Evolutionary conservation across 2,113 vertebrate species (phyloP).

Genomic region (Cephalopterus ornatus): DNA sequence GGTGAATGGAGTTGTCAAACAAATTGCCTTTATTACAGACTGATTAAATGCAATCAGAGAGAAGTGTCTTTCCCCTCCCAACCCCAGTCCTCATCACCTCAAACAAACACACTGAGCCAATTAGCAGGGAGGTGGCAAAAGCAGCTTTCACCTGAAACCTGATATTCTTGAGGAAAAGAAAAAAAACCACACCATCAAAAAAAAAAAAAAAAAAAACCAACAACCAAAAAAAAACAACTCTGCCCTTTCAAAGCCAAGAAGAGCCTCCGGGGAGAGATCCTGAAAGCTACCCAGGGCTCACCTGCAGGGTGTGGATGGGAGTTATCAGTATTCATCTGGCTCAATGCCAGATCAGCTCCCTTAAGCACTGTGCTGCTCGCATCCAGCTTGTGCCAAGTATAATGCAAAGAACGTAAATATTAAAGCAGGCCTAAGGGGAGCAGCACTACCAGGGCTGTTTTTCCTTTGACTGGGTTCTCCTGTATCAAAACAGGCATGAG

Average conservation of each 20-base stretch:
- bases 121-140: slow-evolving; percentile 64
- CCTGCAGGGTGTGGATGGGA: slow-evolving; percentile 16
- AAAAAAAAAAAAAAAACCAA: neutral
- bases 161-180: neutral
- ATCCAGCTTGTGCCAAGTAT: slow-evolving; percentile 1
- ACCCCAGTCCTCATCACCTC: slow-evolving; percentile 14
- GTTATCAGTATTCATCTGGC: neutral
- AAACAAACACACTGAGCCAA: slow-evolving; percentile 62
- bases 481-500: neutral
- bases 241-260: neutral
- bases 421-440: neutral
- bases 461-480: neutral
- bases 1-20: slow-evolving; percentile 63
- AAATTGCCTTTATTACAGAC: slow-evolving; percentile 66
- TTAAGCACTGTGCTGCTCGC: neutral
- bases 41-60: slow-evolving; percentile 56
- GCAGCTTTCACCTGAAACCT: slow-evolving; percentile 56
- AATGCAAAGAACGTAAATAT: neutral
- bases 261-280: neutral
- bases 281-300: neutral
- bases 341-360: neutral
- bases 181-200: neutral
- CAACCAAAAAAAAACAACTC: neutral
- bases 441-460: neutral
- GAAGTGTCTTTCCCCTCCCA: slow-evolving; percentile 19